Base-by-base conservation (phyloP, 2,113 vertebrate genomes). In the Hippocampus guttulatus region DNA sequence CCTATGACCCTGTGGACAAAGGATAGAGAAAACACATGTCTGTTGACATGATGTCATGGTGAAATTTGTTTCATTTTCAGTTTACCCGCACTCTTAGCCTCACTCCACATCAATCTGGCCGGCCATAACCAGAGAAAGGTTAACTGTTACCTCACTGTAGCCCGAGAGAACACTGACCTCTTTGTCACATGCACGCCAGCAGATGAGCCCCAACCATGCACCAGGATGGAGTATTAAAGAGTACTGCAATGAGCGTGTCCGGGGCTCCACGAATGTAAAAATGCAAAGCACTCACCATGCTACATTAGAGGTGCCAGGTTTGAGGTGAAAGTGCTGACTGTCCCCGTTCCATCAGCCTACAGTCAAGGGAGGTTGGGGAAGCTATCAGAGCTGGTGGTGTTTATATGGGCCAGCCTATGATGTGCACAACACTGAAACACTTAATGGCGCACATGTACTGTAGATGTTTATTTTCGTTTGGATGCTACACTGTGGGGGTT, bases 141-240 rank as follows among this genome's bases (percentile, higher is more conserved):
- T 87, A 83, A 80, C 71, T 58, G 75, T 76, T 81, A 82, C 71
- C 66, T 70, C 77, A 69, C 77, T 79, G 64, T 58, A 75, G 69
- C 67, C 49, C 71, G 63, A 62, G 54, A 84, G 76, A 80, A 83
- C 83, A 86, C 83, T 84, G 83, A 71, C 71, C 7, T 85, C 78
- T 87, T 85, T 89, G 78, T 85, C 60, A 75, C 58, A 67, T 66
- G 23, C 71, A 68, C 12, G 41, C 10, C 67, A 69, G 68, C 12
- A 76, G 75, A 64, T 75, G 73, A 78, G 76, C 70, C 80, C 81
- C 75, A 77, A 80, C 69, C 55, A 69, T 64, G 33, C 60, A 68
- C 76, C 71, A 67, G 15, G 69, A 64, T 70, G 67, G 8, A 21
- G 20, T 60, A 73, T 75, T 71, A 71, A 70, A 67, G 14, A 74